Base-by-base conservation (phyloP, 2,113 vertebrate genomes). In the Festucalex cinctus region DNA sequence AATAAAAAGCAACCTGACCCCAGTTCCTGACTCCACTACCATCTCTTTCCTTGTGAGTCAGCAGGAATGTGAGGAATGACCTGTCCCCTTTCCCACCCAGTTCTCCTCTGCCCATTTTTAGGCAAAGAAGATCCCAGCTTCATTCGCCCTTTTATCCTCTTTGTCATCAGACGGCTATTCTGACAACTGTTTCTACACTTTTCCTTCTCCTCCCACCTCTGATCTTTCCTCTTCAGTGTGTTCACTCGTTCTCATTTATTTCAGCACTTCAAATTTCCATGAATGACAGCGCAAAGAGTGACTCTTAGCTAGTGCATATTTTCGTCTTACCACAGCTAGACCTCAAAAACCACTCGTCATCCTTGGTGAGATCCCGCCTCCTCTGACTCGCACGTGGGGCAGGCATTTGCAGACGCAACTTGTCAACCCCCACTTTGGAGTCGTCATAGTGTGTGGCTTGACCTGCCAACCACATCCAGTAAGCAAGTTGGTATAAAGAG, bases 31-130 rank as follows among this genome's bases (percentile, higher is more conserved):
- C 68, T 83, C 76, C 66, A 39, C 58, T 39, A 41, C 26, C 65
- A 62, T 72, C 69, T 74, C 69, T 73, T 70, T 75, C 83, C 78
- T 68, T 73, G 74, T 88, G 85, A 89, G 81, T 89, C 88, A 88
- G 86, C 85, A 86, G 88, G 89, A 91, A 91, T 91, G 86, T 84
- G 83, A 88, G 80, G 89, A 90, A 90, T 90, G 84, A 88, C 80
- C 79, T 64, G 77, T 70, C 32, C 49, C 32, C 78, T 85, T 85
- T 85, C 75, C 83, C 81, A 80, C 83, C 81, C 85, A 73, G 70
- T 73, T 79, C 83, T 83, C 76, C 65, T 80, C 76, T 88, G 86
- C 65, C 90, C 90, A 86, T 90, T 87, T 90, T 90, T 90, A 91
- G 90, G 69, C 90, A 89, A 82, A 68, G 51, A 13, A 58, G 44